Percentiles rank a stretch among this genome's conserved stretches.
phyloP scores from a whole-genome alignment of 2,888 invertebrate species.

The Acrobasis repandana region DNA sequence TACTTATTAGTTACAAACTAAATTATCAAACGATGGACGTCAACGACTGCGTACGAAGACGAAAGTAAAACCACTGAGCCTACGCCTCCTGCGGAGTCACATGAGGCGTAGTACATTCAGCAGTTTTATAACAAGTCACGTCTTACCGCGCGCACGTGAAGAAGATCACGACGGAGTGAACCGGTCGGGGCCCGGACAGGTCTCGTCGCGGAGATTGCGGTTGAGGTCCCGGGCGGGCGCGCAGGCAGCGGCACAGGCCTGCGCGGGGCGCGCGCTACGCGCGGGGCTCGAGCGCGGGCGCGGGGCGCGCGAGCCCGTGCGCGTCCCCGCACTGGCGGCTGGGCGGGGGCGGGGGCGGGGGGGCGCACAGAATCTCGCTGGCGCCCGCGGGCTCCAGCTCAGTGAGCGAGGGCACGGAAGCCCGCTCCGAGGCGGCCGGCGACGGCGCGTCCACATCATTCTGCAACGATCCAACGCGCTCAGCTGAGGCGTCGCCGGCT shows the following conservation, averaged over 20 bases:
- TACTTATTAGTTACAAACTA: neutral
- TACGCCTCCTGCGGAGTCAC: neutral
- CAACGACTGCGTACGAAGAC: neutral
- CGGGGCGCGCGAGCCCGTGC: constrained; percentile 29
- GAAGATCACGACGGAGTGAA: constrained; percentile 44
- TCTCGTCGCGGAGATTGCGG: too few relatives aligned
- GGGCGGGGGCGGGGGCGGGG: constrained; percentile 21
- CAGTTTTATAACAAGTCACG: neutral
- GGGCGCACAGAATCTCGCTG: constrained; percentile 26
- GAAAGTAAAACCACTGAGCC: neutral
- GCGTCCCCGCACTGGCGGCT: constrained; percentile 28
- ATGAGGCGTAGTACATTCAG: neutral
- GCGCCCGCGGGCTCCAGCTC: constrained; percentile 45
- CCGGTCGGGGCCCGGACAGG: constrained; percentile 22
- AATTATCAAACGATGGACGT: neutral
- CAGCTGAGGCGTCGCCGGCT: constrained; percentile 71
- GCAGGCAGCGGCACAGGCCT: constrained; percentile 28
- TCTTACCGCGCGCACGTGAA: constrained; percentile 33
- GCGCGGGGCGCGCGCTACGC: constrained; percentile 30
- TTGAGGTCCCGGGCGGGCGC: constrained; percentile 18
- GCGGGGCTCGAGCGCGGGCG: constrained; percentile 26
- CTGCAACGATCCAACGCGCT: constrained; percentile 80
- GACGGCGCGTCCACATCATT: constrained; percentile 80
- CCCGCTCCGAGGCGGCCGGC: constrained; percentile 66
- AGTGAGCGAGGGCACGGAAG: constrained; percentile 55